These are phyloP conservation scores for Eupeodes luniger DNA, from an alignment of 2,888 invertebrate genomes.

Conservation along the genomic window DNA sequence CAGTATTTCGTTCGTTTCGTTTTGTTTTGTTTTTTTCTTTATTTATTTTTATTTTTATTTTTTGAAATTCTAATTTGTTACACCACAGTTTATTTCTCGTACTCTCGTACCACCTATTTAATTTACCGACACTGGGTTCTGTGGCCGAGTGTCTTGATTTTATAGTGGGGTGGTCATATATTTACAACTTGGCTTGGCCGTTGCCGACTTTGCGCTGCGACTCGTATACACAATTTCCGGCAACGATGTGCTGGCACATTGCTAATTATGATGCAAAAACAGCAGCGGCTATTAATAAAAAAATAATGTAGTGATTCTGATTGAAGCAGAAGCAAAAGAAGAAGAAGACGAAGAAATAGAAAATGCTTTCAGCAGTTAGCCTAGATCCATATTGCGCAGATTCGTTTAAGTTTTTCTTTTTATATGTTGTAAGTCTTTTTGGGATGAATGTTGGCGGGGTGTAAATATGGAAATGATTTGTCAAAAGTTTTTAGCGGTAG, in stretches of 20 bases:
- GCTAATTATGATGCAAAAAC: constrained; percentile 53
- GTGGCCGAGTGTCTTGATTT: background rate
- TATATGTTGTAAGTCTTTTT: background rate
- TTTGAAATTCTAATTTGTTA: constrained; percentile 38
- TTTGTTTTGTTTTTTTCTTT: background rate
- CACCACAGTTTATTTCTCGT: background rate
- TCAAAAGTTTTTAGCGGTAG: background rate
- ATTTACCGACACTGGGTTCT: background rate
- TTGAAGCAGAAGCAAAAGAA: background rate
- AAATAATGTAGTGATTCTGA: constrained; percentile 8
- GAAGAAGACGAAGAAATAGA: background rate
- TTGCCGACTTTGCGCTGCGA: constrained; percentile 12
- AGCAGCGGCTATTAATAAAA: constrained; percentile 49
- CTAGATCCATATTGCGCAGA: constrained; percentile 17
- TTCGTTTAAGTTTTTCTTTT: background rate
- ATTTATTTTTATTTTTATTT: background rate
- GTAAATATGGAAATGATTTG: constrained; percentile 8
- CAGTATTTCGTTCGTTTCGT: background rate
- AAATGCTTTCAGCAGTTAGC: constrained; percentile 27
- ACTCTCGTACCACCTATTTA: background rate
- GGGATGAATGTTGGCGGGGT: background rate
- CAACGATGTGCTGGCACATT: constrained; percentile 52
- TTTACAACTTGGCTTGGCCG: constrained; percentile 2
- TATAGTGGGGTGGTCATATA: constrained; percentile 29
- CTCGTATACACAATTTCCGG: constrained; percentile 50